Percentiles rank a stretch among this genome's conserved stretches.
These are phyloP conservation scores for Fratercula arctica DNA, from an alignment of 2,797 vertebrate species.

Conservation along the genomic window DNA sequence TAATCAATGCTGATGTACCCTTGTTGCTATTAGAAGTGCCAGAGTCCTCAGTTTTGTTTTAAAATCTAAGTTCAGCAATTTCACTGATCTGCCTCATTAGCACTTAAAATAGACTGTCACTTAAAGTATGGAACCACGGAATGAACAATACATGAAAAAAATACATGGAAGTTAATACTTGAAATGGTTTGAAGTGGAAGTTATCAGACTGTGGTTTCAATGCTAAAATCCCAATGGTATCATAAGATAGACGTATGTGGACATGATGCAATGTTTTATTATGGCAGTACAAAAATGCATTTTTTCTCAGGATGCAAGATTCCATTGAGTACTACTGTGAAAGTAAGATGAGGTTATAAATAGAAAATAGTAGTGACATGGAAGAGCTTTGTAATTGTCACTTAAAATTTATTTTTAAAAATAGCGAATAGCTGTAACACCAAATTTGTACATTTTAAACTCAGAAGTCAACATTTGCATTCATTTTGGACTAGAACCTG, in stretches of 20 bases:
- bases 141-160: background rate
- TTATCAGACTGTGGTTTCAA: background rate
- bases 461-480: background rate
- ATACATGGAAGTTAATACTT: background rate
- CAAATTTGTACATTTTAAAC: background rate
- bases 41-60: background rate
- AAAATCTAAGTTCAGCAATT: background rate
- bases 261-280: background rate
- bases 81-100: background rate
- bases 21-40: background rate
- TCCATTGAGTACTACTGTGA: background rate
- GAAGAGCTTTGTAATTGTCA: background rate
- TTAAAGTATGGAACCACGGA: background rate
- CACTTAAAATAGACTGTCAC: background rate
- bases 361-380: background rate
- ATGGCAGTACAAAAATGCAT: background rate
- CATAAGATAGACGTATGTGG: background rate
- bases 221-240: background rate
- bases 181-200: background rate
- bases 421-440: background rate
- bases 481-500: background rate
- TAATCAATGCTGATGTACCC: background rate
- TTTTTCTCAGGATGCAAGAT: slow-evolving; percentile 53
- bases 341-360: background rate
- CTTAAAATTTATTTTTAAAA: background rate